A percentile compares a stretch with the other conserved stretches of the same genome.
These are phyloP conservation scores for Battus philenor DNA, from an alignment of 1,140 invertebrate species.

Conservation along the genomic window DNA sequence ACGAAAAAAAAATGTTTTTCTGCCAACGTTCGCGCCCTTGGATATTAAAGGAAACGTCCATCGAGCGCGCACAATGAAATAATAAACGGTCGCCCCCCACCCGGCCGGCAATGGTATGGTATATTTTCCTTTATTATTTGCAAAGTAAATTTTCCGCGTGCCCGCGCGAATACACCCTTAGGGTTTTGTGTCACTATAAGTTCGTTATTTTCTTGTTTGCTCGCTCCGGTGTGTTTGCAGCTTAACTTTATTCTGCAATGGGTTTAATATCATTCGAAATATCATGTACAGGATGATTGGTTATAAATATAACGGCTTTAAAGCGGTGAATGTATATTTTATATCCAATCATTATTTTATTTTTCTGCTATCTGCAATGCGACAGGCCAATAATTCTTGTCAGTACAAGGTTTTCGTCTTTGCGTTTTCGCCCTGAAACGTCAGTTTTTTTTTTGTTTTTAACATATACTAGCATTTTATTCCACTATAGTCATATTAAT, in stretches of 20 bases:
- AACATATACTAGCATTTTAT: too few relatives aligned
- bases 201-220: conserved; percentile 16
- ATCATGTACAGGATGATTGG: too few relatives aligned
- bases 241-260: conserved; percentile 12
- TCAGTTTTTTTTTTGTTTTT: too few relatives aligned
- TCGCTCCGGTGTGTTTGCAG: conserved; percentile 11
- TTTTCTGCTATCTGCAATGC: too few relatives aligned
- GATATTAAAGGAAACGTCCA: conserved; percentile 13
- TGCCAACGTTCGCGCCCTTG: conserved; percentile 6
- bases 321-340: too few relatives aligned
- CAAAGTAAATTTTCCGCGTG: conserved; percentile 26
- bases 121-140: conserved; percentile 28
- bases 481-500: too few relatives aligned
- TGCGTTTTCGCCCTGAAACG: too few relatives aligned
- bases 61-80: conserved; percentile 16
- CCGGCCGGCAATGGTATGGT: conserved; percentile 10
- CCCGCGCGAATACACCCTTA: conserved; percentile 20
- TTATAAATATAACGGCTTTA: too few relatives aligned
- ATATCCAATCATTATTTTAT: too few relatives aligned
- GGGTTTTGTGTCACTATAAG: conserved; percentile 18
- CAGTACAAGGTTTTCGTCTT: too few relatives aligned
- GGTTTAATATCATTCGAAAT: too few relatives aligned
- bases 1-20: conserved; percentile 11
- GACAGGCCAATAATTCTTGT: too few relatives aligned
- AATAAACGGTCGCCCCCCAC: conserved; percentile 15